Conservation (phyloP, 30 jellyfish, hydroid and myxozoan genomes). For the Pseudorhiza aurosa region DNA sequence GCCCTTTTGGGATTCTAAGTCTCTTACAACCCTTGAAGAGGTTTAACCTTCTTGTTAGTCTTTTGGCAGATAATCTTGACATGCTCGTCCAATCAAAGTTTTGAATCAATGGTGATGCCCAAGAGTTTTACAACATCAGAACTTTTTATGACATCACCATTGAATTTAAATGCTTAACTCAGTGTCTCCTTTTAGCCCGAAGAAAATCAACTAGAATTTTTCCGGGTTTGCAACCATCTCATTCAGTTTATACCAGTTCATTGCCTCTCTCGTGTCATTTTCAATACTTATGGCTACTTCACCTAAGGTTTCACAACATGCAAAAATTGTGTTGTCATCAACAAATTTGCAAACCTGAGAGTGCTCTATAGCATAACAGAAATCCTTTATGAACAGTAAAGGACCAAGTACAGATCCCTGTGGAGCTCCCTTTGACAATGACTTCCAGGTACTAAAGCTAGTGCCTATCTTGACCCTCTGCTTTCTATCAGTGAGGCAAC, state of each 20-base stretch:
- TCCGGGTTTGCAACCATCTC: background rate
- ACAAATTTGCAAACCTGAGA: constrained; percentile 66
- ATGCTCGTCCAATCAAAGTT: constrained; percentile 16
- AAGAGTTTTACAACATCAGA: constrained; percentile 5
- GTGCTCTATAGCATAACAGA: constrained; percentile 9
- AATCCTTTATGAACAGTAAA: background rate
- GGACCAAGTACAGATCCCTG: background rate
- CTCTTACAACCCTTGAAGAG: constrained; percentile 15
- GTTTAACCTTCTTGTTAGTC: constrained; percentile 15
- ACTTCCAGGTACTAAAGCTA: background rate
- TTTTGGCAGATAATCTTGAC: constrained; percentile 14
- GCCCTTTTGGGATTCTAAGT: constrained; percentile 2
- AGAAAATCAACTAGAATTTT: background rate
- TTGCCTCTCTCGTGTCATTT: constrained; percentile 55
- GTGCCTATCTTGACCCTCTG: constrained; percentile 2
- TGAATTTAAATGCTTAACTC: background rate
- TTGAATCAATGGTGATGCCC: constrained; percentile 34
- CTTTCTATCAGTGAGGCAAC: constrained; percentile 3
- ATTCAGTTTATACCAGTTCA: constrained; percentile 31
- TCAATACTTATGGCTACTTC: constrained; percentile 42
- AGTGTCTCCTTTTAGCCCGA: background rate
- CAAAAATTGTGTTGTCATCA: constrained; percentile 50
- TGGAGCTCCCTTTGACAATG: background rate
- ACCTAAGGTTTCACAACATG: constrained; percentile 53
- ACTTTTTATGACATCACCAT: background rate